Evolutionary conservation across 1,140 invertebrate species (phyloP).

Genomic region (Propsilocerus akamusi): DNA sequence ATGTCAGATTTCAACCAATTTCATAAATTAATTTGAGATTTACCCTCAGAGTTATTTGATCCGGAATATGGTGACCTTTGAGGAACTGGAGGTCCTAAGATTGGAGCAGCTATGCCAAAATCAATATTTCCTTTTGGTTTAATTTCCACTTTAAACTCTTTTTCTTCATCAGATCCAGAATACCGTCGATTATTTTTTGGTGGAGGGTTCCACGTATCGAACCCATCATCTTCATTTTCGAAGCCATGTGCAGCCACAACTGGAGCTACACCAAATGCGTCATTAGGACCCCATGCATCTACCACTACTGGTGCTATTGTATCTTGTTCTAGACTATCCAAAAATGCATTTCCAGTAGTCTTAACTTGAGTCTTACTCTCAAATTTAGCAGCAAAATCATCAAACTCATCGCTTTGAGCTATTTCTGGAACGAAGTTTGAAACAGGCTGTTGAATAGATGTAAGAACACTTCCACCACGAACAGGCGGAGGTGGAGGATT

Average conservation of each 20-base stretch:
- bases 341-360: slow-evolving; percentile 28
- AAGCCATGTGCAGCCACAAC: slow-evolving; percentile 32
- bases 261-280: slow-evolving; percentile 27
- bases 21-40: background rate
- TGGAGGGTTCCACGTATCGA: slow-evolving; percentile 39
- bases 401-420: slow-evolving; percentile 40
- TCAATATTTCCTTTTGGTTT: slow-evolving; percentile 36
- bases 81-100: slow-evolving; percentile 54
- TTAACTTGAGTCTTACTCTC: slow-evolving; percentile 41
- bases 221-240: slow-evolving; percentile 44
- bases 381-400: slow-evolving; percentile 74
- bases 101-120: slow-evolving; percentile 35
- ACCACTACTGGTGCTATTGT: slow-evolving; percentile 21
- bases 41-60: slow-evolving; percentile 16
- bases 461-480: slow-evolving; percentile 9
- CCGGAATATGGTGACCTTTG: slow-evolving; percentile 30
- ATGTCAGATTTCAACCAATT: background rate
- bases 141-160: slow-evolving; percentile 18
- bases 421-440: slow-evolving; percentile 19
- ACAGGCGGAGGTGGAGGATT: slow-evolving; percentile 1
- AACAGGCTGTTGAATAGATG: slow-evolving; percentile 7
- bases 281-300: slow-evolving; percentile 25
- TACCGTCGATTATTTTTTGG: slow-evolving; percentile 43
- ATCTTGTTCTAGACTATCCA: slow-evolving; percentile 10
- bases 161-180: slow-evolving; percentile 57